Percentiles rank a stretch among this genome's conserved stretches.
phyloP scores from a whole-genome alignment of 2,113 vertebrate species.

The Oncorhynchus nerka region DNA sequence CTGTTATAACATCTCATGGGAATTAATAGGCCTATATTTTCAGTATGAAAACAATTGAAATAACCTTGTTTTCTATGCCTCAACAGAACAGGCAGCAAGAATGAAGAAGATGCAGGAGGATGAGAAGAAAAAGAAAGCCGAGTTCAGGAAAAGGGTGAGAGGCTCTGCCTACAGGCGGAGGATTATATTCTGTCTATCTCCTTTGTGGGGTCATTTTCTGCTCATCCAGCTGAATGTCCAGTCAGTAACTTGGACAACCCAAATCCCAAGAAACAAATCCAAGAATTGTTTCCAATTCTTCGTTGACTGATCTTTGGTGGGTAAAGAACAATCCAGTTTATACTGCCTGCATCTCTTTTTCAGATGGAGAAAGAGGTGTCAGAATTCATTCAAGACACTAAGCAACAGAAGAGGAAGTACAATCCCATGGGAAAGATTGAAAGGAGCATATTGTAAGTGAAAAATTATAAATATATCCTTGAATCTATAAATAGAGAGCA shows the following conservation, averaged over 20 bases:
- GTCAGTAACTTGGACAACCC: neutral
- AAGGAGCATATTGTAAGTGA: conserved; percentile 80
- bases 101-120: conserved; percentile 88
- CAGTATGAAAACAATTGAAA: no score
- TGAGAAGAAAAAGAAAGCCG: conserved; percentile 85
- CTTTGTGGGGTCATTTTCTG: neutral
- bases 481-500: neutral
- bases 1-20: no score
- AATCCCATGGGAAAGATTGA: conserved; percentile 89
- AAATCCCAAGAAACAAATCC: neutral
- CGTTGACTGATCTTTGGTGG: neutral
- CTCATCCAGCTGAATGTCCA: neutral
- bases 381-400: conserved; percentile 86
- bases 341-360: neutral
- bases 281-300: no score
- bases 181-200: neutral
- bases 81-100: conserved; percentile 83
- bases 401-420: conserved; percentile 83
- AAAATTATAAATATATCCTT: conserved; percentile 40
- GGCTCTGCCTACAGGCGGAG: neutral
- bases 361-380: conserved; percentile 91
- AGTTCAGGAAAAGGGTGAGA: conserved; percentile 85
- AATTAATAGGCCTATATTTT: no score
- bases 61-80: neutral
- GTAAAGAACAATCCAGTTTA: no score